phyloP scores from a whole-genome alignment of 2,797 vertebrate species.

The Sebastes melanostomus region DNA sequence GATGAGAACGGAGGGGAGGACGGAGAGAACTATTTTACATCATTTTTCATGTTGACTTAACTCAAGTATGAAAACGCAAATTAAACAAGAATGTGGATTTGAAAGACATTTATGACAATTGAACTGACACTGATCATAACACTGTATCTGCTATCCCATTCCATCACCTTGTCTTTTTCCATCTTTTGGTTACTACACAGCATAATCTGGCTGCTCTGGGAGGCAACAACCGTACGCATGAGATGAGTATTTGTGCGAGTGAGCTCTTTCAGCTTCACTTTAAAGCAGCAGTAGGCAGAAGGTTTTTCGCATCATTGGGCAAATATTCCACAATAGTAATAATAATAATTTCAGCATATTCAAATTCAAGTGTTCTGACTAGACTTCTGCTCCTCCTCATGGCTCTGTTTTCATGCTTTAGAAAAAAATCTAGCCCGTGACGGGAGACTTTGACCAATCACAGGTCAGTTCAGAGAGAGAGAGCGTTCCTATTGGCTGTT shows the following conservation, averaged over 20 bases:
- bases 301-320: too few species aligned
- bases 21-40: background rate
- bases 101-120: background rate
- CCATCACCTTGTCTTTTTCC: background rate
- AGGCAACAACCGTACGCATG: background rate
- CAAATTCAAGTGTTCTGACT: too few species aligned
- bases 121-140: background rate
- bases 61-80: background rate
- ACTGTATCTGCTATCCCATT: background rate
- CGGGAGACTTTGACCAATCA: too few species aligned
- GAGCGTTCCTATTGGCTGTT: too few species aligned
- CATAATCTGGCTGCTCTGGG: background rate
- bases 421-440: too few species aligned
- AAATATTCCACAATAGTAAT: too few species aligned
- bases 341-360: too few species aligned
- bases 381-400: too few species aligned
- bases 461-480: too few species aligned
- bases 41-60: conserved; percentile 1
- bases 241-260: background rate
- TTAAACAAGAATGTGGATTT: background rate
- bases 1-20: background rate
- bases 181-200: background rate
- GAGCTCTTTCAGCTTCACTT: background rate
- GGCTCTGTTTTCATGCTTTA: too few species aligned
- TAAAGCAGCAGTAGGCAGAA: too few species aligned